Percentiles rank a stretch among this genome's conserved stretches.
phyloP scores from a whole-genome alignment of 23 tunicate species.

The Styela clava region DNA sequence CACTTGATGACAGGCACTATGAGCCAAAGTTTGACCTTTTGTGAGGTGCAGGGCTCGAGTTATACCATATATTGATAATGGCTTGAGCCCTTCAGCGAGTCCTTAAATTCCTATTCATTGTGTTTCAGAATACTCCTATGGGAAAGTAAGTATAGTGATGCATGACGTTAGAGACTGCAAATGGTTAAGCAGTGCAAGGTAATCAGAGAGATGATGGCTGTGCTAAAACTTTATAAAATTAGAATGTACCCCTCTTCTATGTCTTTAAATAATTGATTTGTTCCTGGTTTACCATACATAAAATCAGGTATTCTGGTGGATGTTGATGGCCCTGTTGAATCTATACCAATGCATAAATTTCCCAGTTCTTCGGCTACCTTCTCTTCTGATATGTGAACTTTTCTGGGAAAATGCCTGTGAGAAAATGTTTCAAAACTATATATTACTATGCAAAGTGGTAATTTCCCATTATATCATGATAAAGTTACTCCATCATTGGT shows the following conservation, averaged over 20 bases:
- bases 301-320: slow-evolving; percentile 2
- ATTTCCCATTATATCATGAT: not conserved
- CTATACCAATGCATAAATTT: not conserved
- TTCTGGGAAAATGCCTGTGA: slow-evolving; percentile 12
- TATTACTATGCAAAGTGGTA: not conserved
- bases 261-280: slow-evolving; percentile 6
- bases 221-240: too few species aligned
- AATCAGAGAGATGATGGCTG: too few species aligned
- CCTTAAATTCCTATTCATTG: too few species aligned
- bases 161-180: too few species aligned
- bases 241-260: slow-evolving; percentile 30
- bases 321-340: not conserved
- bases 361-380: slow-evolving; percentile 31
- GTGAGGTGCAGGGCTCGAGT: too few species aligned
- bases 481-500: not conserved
- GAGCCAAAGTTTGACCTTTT: too few species aligned
- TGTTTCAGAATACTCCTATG: too few species aligned
- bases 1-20: too few species aligned
- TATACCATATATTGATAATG: too few species aligned
- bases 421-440: not conserved
- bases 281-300: not conserved
- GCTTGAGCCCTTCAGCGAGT: too few species aligned
- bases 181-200: too few species aligned
- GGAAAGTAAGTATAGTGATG: too few species aligned
- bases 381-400: slow-evolving; percentile 19